phyloP scores from a whole-genome alignment of 2,797 vertebrate genomes.

The Phoxinus dragarum region DNA sequence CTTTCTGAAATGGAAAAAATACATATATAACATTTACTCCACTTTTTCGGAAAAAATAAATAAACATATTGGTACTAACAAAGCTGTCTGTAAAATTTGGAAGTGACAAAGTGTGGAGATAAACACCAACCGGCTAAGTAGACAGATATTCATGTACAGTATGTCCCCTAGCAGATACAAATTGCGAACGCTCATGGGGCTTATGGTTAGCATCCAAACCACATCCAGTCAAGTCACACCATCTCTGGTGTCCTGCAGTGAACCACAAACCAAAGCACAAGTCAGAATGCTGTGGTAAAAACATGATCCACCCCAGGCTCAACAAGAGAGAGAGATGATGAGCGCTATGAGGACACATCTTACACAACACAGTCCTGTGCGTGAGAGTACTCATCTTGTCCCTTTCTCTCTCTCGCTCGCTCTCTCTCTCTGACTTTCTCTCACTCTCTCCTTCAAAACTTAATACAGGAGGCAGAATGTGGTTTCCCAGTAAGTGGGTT shows the following conservation, averaged over 20 bases:
- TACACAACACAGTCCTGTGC: constrained; percentile 45
- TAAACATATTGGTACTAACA: neutral
- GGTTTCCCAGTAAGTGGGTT: constrained; percentile 76
- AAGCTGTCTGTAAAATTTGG: neutral
- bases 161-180: neutral
- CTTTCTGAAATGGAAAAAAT: neutral
- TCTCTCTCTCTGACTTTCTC: constrained; percentile 24
- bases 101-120: neutral
- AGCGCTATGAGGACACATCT: constrained; percentile 52
- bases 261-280: constrained; percentile 52
- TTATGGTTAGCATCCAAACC: constrained; percentile 47
- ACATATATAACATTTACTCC: neutral
- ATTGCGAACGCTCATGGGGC: constrained; percentile 11
- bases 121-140: neutral
- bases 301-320: constrained; percentile 46
- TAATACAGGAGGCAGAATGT: constrained; percentile 59
- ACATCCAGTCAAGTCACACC: constrained; percentile 31
- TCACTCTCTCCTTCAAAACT: constrained; percentile 44
- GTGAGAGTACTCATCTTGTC: constrained; percentile 33
- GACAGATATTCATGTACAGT: neutral
- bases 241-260: constrained; percentile 51
- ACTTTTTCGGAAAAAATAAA: neutral
- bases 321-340: constrained; percentile 42
- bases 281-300: constrained; percentile 30
- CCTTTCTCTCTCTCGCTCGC: neutral